phyloP scores from a whole-genome alignment of 1,140 invertebrate species.

The Onthophagus taurus region DNA sequence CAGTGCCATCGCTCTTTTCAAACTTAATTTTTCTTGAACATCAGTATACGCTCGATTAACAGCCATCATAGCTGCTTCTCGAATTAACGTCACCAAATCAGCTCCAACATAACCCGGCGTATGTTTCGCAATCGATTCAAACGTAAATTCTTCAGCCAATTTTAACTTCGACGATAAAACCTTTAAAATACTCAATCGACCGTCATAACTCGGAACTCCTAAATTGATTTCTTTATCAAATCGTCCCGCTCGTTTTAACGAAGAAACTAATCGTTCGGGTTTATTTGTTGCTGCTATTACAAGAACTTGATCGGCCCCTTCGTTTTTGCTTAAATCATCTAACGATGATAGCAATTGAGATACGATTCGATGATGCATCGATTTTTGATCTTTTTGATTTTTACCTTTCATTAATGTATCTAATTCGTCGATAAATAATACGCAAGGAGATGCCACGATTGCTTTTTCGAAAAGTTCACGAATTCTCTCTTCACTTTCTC shows the following conservation, averaged over 20 bases:
- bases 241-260: constrained; percentile 80
- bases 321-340: constrained; percentile 58
- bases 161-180: constrained; percentile 60
- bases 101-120: constrained; percentile 97
- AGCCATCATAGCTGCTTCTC: constrained; percentile 79
- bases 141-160: constrained; percentile 59
- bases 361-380: constrained; percentile 93
- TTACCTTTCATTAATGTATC: constrained; percentile 85
- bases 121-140: constrained; percentile 61
- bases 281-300: constrained; percentile 93
- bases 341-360: constrained; percentile 82
- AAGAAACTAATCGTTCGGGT: constrained; percentile 87
- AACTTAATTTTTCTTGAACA: constrained; percentile 26
- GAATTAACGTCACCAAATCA: constrained; percentile 78
- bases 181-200: constrained; percentile 65
- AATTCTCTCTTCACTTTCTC: constrained; percentile 90
- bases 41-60: constrained; percentile 50
- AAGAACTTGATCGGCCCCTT: constrained; percentile 61
- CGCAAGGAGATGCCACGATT: constrained; percentile 59
- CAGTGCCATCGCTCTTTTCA: constrained; percentile 14
- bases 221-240: constrained; percentile 90
- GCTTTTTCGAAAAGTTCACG: constrained; percentile 86
- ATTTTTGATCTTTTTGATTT: constrained; percentile 77
- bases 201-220: constrained; percentile 81
- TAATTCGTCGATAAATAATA: constrained; percentile 92